phyloP scores from a whole-genome alignment of 2,888 invertebrate genomes.

The Philereme transversata region DNA sequence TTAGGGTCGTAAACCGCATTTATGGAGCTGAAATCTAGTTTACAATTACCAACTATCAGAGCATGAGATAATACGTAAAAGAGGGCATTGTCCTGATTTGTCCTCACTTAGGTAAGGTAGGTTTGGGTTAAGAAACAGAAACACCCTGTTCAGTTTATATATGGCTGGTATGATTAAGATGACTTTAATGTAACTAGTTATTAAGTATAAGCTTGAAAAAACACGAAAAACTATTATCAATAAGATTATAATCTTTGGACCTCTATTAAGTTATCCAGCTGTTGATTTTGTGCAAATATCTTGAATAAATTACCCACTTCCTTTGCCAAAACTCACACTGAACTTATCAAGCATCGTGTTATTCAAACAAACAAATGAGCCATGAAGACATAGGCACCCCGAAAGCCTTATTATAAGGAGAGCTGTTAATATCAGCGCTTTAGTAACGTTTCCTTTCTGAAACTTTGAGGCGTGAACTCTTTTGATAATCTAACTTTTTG shows the following conservation, averaged over 20 bases:
- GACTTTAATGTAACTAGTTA: too few species aligned
- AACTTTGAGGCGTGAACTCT: slow-evolving; percentile 64
- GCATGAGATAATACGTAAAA: too few species aligned
- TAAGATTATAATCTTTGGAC: slow-evolving; percentile 13
- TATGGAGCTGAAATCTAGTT: too few species aligned
- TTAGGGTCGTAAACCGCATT: too few species aligned
- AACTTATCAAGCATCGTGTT: slow-evolving; percentile 45
- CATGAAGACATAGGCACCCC: slow-evolving; percentile 63
- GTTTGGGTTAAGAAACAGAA: too few species aligned
- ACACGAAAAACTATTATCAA: slow-evolving; percentile 4
- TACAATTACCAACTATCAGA: too few species aligned
- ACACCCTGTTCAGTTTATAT: too few species aligned
- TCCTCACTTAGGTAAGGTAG: too few species aligned
- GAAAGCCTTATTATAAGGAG: slow-evolving; percentile 49
- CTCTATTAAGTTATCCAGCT: slow-evolving; percentile 21
- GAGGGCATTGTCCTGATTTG: too few species aligned
- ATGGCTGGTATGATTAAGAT: too few species aligned
- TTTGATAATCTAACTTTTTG: slow-evolving; percentile 30
- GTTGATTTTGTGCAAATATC: slow-evolving; percentile 16
- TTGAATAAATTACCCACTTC: slow-evolving; percentile 32
- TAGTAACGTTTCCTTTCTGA: slow-evolving; percentile 52
- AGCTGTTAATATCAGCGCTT: slow-evolving; percentile 66
- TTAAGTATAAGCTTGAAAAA: too few species aligned
- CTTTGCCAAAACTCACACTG: slow-evolving; percentile 55
- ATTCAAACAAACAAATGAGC: slow-evolving; percentile 53